Evolutionary conservation across 2,797 vertebrate species (phyloP).

Genomic region (Microctenopoma stevenorrisi): DNA sequence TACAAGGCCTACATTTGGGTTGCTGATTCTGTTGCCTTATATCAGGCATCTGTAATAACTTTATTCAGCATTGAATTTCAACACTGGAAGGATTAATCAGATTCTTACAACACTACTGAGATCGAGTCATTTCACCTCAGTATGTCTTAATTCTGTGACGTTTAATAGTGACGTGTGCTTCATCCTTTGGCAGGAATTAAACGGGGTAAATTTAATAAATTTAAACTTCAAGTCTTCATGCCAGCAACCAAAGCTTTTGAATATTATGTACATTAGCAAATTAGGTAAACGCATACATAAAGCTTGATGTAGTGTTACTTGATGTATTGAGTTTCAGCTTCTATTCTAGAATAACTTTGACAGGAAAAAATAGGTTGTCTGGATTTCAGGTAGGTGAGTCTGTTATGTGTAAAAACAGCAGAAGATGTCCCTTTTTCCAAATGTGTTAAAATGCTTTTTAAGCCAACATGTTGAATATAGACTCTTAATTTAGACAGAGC

Average conservation of each 20-base stretch:
- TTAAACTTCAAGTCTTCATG: background rate
- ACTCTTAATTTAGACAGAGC: background rate
- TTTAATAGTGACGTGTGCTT: background rate
- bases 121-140: background rate
- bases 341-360: constrained; percentile 6
- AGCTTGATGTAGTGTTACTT: too few species aligned
- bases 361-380: constrained; percentile 18
- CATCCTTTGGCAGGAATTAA: background rate
- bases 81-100: background rate
- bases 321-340: constrained; percentile 23
- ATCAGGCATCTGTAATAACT: background rate
- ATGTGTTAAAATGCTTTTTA: background rate
- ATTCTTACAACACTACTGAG: background rate
- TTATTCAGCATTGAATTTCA: background rate
- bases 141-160: constrained; percentile 2
- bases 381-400: background rate
- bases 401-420: background rate
- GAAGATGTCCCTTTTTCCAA: background rate
- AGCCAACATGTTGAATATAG: constrained; percentile 5
- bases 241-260: background rate
- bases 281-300: background rate
- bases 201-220: background rate
- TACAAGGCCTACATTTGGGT: background rate
- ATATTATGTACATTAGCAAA: background rate
- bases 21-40: background rate